Evolutionary conservation across 2,888 invertebrate species (phyloP), one percentile per base, ranked within the genome.

Genomic region (Tenthredo amoena): DNA sequence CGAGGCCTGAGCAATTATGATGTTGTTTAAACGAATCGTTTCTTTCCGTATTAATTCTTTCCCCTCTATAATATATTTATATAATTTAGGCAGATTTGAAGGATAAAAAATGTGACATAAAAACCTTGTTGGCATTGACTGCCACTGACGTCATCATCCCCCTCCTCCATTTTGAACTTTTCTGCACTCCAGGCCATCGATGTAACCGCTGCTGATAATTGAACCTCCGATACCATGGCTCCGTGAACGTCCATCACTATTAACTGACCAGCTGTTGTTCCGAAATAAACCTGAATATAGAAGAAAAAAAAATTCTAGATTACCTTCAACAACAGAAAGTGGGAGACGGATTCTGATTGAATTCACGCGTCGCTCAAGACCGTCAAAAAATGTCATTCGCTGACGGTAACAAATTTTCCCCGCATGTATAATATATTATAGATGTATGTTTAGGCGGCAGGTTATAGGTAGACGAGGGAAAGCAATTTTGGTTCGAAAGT

Each of bases 171-270:
- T 94, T 98, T 99, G 94, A 99, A 99, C 92, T 99, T 99, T 93
- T 99, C 98, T 92, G 99, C 99, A 31, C 98, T 98, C 99, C 99
- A 99, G 21, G 98, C 97, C 98, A 99, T 98, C 77, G 97, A 96
- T 2, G 96, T 96, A 89, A 99, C 98, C 10, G 97, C 97, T 47
- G 93, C 92, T 47, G 92, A 92, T 34, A 93, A 87, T 86, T 93
- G 93, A 85, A 98, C 97, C 91, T 98, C 97, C 10, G 98, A 97
- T 26, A 99, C 97, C 98, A 99, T 98, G 62, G 98, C 98, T 0
- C 98, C 99, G 90, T 98, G 98, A 0, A 99, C 98, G 93, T 99
- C 99, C 98, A 99, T 99, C 82, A 99, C 98, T 86, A 99, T 98
- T 86, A 99, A 96, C 94, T 98, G 98, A 0, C 99, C 99, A 86